Percentiles rank a stretch among this genome's conserved stretches.
Evolutionary conservation across 2,113 vertebrate species (phyloP).

Genomic region (Elachura formosa): DNA sequence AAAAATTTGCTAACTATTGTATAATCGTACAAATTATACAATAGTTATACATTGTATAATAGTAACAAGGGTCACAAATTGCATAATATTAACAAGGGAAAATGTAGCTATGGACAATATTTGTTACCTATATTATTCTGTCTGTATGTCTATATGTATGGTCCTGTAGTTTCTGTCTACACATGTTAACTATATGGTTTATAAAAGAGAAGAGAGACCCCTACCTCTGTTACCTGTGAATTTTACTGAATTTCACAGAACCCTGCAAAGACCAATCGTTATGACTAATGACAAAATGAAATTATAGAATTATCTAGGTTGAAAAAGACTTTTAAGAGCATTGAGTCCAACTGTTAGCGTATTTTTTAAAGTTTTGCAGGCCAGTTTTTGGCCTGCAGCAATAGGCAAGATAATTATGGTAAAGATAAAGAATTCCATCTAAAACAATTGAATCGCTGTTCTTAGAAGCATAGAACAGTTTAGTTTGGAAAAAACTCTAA

Average conservation of each 20-base stretch:
- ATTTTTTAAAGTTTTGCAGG: background rate
- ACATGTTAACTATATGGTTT: background rate
- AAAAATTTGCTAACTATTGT: background rate
- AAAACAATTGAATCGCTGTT: background rate
- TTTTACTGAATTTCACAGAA: background rate
- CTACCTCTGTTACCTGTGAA: background rate
- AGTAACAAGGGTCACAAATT: background rate
- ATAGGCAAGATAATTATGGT: background rate
- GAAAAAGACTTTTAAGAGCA: background rate
- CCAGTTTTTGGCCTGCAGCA: background rate
- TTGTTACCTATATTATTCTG: background rate
- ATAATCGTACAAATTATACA: too few relatives aligned
- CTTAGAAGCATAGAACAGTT: background rate
- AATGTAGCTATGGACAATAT: background rate
- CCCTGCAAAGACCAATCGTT: background rate
- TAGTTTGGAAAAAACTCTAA: background rate
- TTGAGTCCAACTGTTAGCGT: background rate
- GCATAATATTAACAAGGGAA: background rate
- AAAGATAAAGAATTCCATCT: background rate
- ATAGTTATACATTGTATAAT: too few relatives aligned
- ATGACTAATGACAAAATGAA: background rate
- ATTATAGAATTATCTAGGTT: background rate
- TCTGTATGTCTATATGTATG: too few relatives aligned
- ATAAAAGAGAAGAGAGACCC: background rate
- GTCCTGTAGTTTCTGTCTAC: too few relatives aligned